A percentile compares a stretch with the other conserved stretches of the same genome.
Evolutionary conservation across 2,888 invertebrate species (phyloP).

Genomic region (Carpatolechia fugitivella): DNA sequence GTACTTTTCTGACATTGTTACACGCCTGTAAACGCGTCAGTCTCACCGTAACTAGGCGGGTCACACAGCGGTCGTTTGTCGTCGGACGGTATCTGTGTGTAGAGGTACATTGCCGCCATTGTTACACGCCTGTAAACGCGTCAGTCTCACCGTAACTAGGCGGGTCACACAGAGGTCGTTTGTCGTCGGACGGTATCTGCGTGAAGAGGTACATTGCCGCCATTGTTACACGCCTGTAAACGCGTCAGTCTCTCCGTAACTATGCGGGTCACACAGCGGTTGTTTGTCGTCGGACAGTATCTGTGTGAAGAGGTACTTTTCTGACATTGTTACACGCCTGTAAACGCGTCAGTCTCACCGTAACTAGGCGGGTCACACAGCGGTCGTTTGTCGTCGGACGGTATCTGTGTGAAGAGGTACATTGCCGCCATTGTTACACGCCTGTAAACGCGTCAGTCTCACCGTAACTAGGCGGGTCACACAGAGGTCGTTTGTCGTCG

Average conservation of each 20-base stretch:
- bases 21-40: too few relatives aligned
- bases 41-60: constrained; percentile 34
- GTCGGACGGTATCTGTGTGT: constrained; percentile 80
- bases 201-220: constrained; percentile 76
- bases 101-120: constrained; percentile 74
- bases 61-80: constrained; percentile 63
- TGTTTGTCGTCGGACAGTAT: constrained; percentile 76
- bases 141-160: constrained; percentile 37
- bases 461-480: constrained; percentile 31
- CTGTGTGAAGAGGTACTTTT: constrained; percentile 81
- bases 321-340: too few relatives aligned
- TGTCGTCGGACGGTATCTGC: constrained; percentile 77
- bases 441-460: too few relatives aligned
- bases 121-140: constrained; percentile 38
- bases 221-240: constrained; percentile 28
- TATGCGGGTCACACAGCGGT: constrained; percentile 47
- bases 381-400: too few relatives aligned
- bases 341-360: too few relatives aligned
- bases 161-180: constrained; percentile 54
- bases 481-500: constrained; percentile 69
- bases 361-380: too few relatives aligned
- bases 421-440: too few relatives aligned
- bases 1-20: too few relatives aligned
- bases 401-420: too few relatives aligned
- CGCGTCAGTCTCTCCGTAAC: too few relatives aligned